phyloP scores from a whole-genome alignment of 2,888 invertebrate genomes.

The Microchrysa polita region DNA sequence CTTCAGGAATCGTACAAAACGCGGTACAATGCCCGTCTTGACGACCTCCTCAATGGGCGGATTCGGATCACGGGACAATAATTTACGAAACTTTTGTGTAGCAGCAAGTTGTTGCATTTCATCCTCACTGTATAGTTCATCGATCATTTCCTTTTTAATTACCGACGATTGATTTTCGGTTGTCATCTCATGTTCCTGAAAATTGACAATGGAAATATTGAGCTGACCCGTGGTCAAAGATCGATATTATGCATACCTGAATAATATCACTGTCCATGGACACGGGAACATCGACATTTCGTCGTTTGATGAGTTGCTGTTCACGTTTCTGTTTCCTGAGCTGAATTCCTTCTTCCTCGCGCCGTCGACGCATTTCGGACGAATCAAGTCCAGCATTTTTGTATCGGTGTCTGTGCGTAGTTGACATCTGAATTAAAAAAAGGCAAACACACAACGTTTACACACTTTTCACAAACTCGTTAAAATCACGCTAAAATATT shows the following conservation, averaged over 20 bases:
- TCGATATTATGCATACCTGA: slow-evolving; percentile 58
- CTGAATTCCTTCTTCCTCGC: slow-evolving; percentile 97
- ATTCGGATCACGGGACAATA: slow-evolving; percentile 93
- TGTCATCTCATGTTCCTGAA: slow-evolving; percentile 56
- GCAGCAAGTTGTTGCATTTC: slow-evolving; percentile 84
- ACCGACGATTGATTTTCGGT: slow-evolving; percentile 54
- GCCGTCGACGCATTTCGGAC: slow-evolving; percentile 87
- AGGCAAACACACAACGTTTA: not conserved
- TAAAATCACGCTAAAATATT: not conserved
- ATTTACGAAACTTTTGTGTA: slow-evolving; percentile 92
- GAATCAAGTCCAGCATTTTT: slow-evolving; percentile 94
- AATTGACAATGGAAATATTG: not conserved
- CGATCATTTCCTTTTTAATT: slow-evolving; percentile 77
- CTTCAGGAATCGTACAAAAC: slow-evolving; percentile 90
- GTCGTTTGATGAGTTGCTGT: slow-evolving; percentile 90
- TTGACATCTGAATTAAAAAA: slow-evolving; percentile 74
- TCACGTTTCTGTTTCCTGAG: slow-evolving; percentile 95
- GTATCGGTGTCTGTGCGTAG: slow-evolving; percentile 88
- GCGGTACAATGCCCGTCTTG: slow-evolving; percentile 90
- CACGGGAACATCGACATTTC: slow-evolving; percentile 76
- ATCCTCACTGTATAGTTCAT: slow-evolving; percentile 80
- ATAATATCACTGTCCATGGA: slow-evolving; percentile 61
- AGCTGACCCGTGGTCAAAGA: not conserved
- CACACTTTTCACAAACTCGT: not conserved
- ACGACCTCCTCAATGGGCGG: slow-evolving; percentile 98